Conservation (phyloP, 2,797 vertebrate genomes). For the Ciconia nigra region DNA sequence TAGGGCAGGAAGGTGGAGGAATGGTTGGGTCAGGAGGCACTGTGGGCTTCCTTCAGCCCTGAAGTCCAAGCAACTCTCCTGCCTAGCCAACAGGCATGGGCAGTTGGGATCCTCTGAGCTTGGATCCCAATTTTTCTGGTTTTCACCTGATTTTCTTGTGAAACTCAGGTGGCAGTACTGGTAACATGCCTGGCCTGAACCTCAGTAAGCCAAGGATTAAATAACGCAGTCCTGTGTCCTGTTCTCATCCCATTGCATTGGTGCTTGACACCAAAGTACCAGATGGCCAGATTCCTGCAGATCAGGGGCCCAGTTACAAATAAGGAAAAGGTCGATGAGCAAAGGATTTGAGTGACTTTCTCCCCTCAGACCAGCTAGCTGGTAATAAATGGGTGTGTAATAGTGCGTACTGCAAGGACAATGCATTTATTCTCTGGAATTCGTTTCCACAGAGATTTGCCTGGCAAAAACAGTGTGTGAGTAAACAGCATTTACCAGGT, state of each 20-base stretch:
- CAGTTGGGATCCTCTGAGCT: neutral
- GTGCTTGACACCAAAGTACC: neutral
- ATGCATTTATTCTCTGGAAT: neutral
- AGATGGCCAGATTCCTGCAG: neutral
- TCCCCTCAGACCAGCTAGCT: neutral
- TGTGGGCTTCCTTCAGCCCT: neutral
- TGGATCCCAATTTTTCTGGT: accelerated
- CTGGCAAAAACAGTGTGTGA: neutral
- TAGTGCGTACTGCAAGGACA: neutral
- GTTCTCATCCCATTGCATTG: neutral
- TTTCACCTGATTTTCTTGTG: neutral
- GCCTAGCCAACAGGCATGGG: accelerated
- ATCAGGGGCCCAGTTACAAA: neutral
- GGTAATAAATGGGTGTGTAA: neutral
- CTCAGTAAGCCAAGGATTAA: neutral
- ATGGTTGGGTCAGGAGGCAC: neutral
- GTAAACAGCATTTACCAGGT: neutral
- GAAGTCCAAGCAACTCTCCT: neutral
- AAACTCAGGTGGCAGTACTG: neutral
- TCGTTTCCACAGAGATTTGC: neutral
- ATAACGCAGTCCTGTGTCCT: no score
- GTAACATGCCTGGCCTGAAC: accelerated
- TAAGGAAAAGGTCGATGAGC: neutral
- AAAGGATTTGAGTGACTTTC: neutral
- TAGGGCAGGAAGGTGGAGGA: no score